Conservation (phyloP, 1,140 invertebrate species). For the Brachystomella parvula region DNA sequence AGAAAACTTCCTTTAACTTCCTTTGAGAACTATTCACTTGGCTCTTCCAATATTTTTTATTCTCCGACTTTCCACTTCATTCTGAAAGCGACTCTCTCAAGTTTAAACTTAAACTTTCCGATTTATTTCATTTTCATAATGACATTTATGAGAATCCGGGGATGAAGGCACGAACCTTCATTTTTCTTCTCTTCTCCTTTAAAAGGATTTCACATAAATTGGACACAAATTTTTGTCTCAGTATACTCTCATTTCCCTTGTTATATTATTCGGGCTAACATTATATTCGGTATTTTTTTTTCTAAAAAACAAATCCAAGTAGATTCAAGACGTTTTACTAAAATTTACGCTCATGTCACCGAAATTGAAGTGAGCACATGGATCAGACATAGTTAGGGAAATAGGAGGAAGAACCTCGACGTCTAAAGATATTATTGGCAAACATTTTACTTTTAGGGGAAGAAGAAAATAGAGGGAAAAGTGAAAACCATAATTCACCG, state of each 20-base stretch:
- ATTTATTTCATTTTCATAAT: conserved; percentile 13
- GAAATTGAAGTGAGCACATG: no score
- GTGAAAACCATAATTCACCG: conserved; percentile 2
- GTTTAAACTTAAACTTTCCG: conserved; percentile 2
- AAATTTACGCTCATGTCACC: no score
- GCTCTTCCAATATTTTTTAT: not conserved
- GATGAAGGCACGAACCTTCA: conserved; percentile 3
- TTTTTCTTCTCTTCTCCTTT: no score
- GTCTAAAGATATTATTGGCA: no score
- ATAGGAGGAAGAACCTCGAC: no score
- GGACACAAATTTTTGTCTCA: conserved; percentile 7
- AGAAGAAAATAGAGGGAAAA: no score
- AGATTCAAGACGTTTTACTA: no score
- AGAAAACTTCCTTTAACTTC: conserved; percentile 1
- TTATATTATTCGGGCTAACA: not conserved
- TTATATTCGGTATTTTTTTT: not conserved
- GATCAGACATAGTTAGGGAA: no score
- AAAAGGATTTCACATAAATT: not conserved
- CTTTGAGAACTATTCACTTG: no score
- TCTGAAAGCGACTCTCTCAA: not conserved
- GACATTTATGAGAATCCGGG: conserved; percentile 2
- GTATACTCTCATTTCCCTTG: not conserved
- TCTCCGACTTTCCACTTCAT: not conserved
- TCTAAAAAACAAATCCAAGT: conserved; percentile 7
- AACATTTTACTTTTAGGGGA: no score